Evolutionary conservation across 2,888 invertebrate species (phyloP).

Genomic region (Drosophila neutralis): DNA sequence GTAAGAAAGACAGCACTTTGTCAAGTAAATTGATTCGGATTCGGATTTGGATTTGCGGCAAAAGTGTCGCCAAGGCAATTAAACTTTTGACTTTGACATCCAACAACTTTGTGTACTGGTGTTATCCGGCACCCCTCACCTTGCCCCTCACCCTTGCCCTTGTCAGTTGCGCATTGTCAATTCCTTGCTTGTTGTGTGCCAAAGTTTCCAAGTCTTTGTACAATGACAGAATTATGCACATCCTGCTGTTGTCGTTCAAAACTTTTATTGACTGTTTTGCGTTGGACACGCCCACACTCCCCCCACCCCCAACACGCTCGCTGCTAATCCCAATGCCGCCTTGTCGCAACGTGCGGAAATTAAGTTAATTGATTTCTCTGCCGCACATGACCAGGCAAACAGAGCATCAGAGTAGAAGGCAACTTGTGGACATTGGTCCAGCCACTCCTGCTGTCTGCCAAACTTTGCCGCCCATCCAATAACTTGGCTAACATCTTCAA

Average conservation of each 20-base stretch:
- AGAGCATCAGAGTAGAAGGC: constrained; percentile 42
- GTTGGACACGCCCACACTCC: constrained; percentile 15
- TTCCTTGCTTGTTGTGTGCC: constrained; percentile 8
- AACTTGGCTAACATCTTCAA: constrained; percentile 40
- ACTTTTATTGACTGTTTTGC: constrained; percentile 73
- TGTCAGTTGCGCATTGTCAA: constrained; percentile 11
- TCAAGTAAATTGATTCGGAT: constrained; percentile 64
- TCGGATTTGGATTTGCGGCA: constrained; percentile 26
- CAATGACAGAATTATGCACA: constrained; percentile 67
- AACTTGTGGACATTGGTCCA: constrained; percentile 28
- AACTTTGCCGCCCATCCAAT: constrained; percentile 43
- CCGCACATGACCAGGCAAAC: constrained; percentile 80
- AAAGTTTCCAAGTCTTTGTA: constrained; percentile 52
- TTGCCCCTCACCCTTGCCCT: background rate
- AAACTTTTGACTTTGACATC: constrained; percentile 70
- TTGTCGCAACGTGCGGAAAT: constrained; percentile 83
- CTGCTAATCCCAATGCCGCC: constrained; percentile 43
- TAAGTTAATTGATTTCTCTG: constrained; percentile 84
- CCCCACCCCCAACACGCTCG: background rate
- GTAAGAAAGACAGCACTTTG: constrained; percentile 30
- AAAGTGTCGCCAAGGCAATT: constrained; percentile 75
- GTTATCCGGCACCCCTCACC: background rate
- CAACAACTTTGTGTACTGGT: constrained; percentile 16
- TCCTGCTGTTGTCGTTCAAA: constrained; percentile 67
- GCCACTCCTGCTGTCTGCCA: constrained; percentile 12